Evolutionary conservation across 2,888 invertebrate species (phyloP), one percentile per base, ranked within the genome.

Genomic region (Nemoura dubitans): DNA sequence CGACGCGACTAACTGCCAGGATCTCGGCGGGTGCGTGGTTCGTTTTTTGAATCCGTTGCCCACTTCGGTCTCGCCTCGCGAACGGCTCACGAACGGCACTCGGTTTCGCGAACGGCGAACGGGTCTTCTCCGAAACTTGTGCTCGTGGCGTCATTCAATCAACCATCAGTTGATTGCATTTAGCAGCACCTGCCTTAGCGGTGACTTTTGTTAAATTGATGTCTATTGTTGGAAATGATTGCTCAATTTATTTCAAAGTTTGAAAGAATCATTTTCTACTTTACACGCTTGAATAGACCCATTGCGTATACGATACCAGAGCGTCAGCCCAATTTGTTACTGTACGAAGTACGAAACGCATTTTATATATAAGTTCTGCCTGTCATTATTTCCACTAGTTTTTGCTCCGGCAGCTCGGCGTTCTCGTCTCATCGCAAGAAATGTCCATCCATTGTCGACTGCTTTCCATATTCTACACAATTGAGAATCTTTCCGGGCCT

Each of bases 161-260:
- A 59, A 21, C 59, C 59, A 59, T 59, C 59, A 59, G 59, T 21
- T 21, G 59, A 59, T 59, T 59, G 59, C 59, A 59, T 59, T 59
- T 59, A 21, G 59, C 59, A 27, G 78, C 78, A 78, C 78, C 78
- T 78, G 78, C 78, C 27, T 16, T 36, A 36, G 36, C 36, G n/a
- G 10, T 78, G 78, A 78, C 78, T 78, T 78, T 27, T 28, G 28
- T 28, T 27, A 78, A 78, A 78, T 78, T 78, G 59, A 59, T 78
- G 30, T 81, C 28, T 81, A 81, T 81, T 81, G 81, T 81, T 81
- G 78, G 28, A 81, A 81, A 81, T 81, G 29, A 84, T 84, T 84
- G 76, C 84, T 84, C 84, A 84, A 84, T 84, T 84, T 84, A 84
- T 84, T 84, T 29, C 43, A 26, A 84, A 84, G 84, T 84, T 84